These are phyloP conservation scores for Conger conger DNA, from an alignment of 2,113 vertebrate species.

Conservation along the genomic window DNA sequence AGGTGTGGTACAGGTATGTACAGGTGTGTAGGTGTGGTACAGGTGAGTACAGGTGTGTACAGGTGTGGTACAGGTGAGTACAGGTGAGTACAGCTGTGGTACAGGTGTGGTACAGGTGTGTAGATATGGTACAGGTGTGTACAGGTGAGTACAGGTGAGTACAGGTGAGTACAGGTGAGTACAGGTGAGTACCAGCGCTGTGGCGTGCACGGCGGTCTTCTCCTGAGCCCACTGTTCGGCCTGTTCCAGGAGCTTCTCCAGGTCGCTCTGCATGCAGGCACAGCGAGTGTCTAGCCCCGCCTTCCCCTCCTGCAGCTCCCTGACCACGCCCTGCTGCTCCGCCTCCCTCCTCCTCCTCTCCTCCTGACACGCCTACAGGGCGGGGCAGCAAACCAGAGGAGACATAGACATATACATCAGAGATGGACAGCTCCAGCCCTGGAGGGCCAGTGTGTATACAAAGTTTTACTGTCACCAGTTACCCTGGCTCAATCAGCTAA, in stretches of 20 bases:
- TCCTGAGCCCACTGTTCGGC: slow-evolving; percentile 68
- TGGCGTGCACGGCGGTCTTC: slow-evolving; percentile 62
- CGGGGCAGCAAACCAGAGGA: neutral
- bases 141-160: no score
- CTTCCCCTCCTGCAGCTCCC: slow-evolving; percentile 72
- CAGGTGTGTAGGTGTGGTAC: no score
- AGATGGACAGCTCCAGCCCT: no score
- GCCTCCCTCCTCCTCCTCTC: slow-evolving; percentile 68
- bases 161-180: neutral
- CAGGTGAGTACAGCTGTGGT: neutral
- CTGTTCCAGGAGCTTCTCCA: slow-evolving; percentile 76
- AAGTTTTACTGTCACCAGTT: no score
- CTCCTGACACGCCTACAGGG: slow-evolving; percentile 67
- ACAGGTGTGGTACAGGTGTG: neutral
- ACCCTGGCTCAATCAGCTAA: no score
- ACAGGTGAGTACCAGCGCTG: slow-evolving; percentile 65
- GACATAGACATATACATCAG: no score
- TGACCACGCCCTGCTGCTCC: slow-evolving; percentile 72
- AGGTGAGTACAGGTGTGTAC: no score
- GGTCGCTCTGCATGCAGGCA: slow-evolving; percentile 73
- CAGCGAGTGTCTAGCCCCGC: slow-evolving; percentile 67
- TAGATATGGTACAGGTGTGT: no score
- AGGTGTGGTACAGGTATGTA: no score
- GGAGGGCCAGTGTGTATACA: no score
- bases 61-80: no score